A percentile compares a stretch with the other conserved stretches of the same genome.
Conservation (phyloP, 2,888 invertebrate species). For the Leptinotarsa rubiginosa region DNA sequence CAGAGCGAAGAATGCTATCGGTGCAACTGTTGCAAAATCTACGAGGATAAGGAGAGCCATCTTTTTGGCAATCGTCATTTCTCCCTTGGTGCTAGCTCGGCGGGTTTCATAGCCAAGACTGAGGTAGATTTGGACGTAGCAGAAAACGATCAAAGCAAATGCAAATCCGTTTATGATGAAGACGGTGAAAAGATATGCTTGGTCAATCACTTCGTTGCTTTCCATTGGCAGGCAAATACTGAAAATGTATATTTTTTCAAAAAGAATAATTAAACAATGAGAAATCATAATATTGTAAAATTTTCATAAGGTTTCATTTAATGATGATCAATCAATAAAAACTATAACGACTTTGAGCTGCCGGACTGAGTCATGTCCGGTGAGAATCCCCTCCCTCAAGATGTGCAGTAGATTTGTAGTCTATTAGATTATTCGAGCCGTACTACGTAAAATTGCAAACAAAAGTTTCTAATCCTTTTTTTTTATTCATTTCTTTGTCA, state of each 20-base stretch:
- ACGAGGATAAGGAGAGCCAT: conserved; percentile 91
- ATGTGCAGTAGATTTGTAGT: no score
- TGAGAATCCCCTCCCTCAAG: no score
- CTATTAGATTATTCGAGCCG: no score
- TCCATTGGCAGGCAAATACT: conserved; percentile 92
- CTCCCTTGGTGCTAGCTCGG: conserved; percentile 69
- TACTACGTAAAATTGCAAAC: no score
- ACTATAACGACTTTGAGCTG: no score
- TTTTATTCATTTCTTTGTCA: no score
- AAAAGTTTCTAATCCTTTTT: no score
- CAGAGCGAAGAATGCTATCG: conserved; percentile 89
- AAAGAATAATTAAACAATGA: no score
- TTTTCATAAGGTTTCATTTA: no score
- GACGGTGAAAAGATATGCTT: conserved; percentile 79
- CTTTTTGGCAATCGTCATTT: conserved; percentile 85
- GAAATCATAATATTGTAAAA: no score
- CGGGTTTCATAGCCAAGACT: conserved; percentile 79
- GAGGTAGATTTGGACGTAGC: conserved; percentile 88
- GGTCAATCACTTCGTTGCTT: conserved; percentile 76
- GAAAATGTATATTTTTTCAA: conserved; percentile 46
- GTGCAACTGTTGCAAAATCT: conserved; percentile 82
- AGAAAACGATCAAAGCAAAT: conserved; percentile 85
- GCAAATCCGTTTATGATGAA: conserved; percentile 83
- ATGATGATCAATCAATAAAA: no score
- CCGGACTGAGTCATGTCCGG: no score